Evolutionary conservation across 1,140 invertebrate species (phyloP).

Genomic region (Neodiprion virginianus): DNA sequence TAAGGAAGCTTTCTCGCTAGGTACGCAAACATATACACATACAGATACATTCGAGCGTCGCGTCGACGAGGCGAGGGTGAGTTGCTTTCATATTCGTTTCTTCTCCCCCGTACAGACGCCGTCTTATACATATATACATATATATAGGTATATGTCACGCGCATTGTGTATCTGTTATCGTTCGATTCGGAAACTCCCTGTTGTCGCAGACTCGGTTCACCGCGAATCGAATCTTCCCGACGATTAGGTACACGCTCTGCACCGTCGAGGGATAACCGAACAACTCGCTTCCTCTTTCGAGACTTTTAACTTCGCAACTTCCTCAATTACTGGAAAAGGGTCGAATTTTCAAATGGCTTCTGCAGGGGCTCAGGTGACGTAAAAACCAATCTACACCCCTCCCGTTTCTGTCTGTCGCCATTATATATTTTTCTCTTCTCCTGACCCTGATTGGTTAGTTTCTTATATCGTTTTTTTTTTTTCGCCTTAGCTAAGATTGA

Average conservation of each 20-base stretch:
- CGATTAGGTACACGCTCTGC: not conserved
- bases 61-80: too few species aligned
- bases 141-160: too few species aligned
- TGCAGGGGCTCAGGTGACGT: not conserved
- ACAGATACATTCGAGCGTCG: not conserved
- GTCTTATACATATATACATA: too few species aligned
- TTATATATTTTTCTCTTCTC: too few species aligned
- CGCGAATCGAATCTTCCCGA: slow-evolving; percentile 3
- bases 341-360: not conserved
- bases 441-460: too few species aligned
- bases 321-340: not conserved
- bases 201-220: not conserved
- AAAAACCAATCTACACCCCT: not conserved
- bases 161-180: not conserved
- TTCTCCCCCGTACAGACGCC: not conserved
- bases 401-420: too few species aligned
- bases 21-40: not conserved
- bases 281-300: not conserved
- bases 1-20: not conserved
- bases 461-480: too few species aligned
- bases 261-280: not conserved
- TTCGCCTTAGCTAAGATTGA: too few species aligned
- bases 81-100: slow-evolving; percentile 5
- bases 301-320: not conserved
- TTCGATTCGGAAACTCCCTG: not conserved